A percentile compares a stretch with the other conserved stretches of the same genome.
phyloP scores from a whole-genome alignment of 2,113 vertebrate genomes.

The Rostratula benghalensis region DNA sequence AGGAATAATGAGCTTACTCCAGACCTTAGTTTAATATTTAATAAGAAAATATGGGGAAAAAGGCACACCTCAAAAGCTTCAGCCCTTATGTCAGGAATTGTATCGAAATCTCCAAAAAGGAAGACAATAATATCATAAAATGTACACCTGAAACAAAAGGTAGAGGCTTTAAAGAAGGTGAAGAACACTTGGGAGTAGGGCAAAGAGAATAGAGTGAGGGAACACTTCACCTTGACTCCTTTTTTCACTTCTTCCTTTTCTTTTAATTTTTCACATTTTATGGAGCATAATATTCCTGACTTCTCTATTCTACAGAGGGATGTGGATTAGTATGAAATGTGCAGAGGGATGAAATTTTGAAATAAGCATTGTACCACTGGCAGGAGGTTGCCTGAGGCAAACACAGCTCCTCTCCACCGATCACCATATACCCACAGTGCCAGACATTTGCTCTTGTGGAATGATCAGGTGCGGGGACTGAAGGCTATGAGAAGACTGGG shows the following conservation, averaged over 20 bases:
- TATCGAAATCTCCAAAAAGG: neutral
- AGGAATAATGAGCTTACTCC: neutral
- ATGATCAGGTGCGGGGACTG: neutral
- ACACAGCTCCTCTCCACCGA: neutral
- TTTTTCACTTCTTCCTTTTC: neutral
- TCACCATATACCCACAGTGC: neutral
- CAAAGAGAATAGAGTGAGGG: neutral
- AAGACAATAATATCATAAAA: neutral
- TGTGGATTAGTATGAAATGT: neutral
- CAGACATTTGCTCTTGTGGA: neutral
- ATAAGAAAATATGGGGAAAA: neutral
- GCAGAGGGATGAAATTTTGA: neutral
- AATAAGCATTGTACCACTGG: neutral
- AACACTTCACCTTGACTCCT: neutral
- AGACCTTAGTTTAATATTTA: neutral
- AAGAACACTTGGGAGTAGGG: neutral
- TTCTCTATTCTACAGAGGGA: neutral
- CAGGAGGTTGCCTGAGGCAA: slow-evolving; percentile 1
- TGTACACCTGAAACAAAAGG: neutral
- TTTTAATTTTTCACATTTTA: neutral
- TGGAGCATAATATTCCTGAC: neutral
- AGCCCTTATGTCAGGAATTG: neutral
- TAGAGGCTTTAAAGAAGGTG: neutral
- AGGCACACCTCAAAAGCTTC: neutral
- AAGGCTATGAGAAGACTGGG: neutral